These are phyloP conservation scores for Ectropis grisescens DNA, from an alignment of 1,140 invertebrate genomes.

Conservation along the genomic window DNA sequence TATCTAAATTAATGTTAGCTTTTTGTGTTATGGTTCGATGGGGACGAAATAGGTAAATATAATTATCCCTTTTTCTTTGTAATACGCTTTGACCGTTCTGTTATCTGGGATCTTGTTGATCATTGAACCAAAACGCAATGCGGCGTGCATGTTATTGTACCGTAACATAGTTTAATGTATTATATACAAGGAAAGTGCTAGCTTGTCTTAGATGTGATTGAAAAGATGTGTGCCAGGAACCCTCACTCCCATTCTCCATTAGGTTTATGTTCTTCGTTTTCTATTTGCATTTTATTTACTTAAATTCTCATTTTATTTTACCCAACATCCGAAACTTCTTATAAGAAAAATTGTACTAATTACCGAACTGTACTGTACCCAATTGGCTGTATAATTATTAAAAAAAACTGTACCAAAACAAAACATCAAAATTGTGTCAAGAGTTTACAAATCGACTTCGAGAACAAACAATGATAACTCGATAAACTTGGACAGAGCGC, in stretches of 20 bases:
- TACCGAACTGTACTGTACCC: conserved; percentile 8
- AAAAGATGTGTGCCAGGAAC: conserved; percentile 48
- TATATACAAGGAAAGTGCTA: conserved; percentile 44
- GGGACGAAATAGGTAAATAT: conserved; percentile 22
- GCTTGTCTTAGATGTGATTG: conserved; percentile 66
- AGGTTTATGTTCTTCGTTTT: conserved; percentile 30
- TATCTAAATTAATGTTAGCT: conserved; percentile 65
- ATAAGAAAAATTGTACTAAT: too few relatives aligned
- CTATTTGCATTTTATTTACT: conserved; percentile 30
- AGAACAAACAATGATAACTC: conserved; percentile 26
- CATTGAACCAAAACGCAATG: conserved; percentile 67
- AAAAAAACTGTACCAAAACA: conserved; percentile 13
- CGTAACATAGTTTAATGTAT: conserved; percentile 61
- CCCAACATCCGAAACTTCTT: too few relatives aligned
- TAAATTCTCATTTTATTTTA: conserved; percentile 17
- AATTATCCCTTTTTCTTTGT: conserved; percentile 25
- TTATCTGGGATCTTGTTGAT: conserved; percentile 33
- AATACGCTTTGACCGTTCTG: conserved; percentile 26
- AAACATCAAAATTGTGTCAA: background rate
- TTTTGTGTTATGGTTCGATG: conserved; percentile 67
- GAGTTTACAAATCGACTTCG: background rate
- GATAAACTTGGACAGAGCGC: background rate
- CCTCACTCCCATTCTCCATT: conserved; percentile 47
- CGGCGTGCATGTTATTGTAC: conserved; percentile 63
- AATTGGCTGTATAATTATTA: conserved; percentile 41